These are phyloP conservation scores for Pantherophis vulpinus DNA, from an alignment of 2,797 vertebrate species.

Conservation along the genomic window DNA sequence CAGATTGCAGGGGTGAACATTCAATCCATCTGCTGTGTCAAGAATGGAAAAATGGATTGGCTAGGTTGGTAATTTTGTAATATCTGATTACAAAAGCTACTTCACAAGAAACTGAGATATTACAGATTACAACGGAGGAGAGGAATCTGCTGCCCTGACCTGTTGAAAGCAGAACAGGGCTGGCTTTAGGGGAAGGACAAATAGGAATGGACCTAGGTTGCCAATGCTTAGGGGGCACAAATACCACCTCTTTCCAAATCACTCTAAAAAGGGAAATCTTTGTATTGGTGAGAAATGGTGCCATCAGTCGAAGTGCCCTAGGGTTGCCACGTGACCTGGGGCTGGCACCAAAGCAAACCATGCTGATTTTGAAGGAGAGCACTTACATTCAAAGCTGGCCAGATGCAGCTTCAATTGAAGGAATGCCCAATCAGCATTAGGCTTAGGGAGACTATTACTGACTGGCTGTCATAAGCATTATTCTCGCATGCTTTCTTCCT, in stretches of 20 bases:
- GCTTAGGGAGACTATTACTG: neutral
- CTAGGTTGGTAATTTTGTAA: neutral
- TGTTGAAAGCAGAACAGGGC: neutral
- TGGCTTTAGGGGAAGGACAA: neutral
- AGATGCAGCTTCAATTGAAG: neutral
- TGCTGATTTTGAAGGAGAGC: neutral
- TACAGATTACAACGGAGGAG: neutral
- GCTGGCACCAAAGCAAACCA: neutral
- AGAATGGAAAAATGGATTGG: neutral
- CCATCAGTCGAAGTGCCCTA: neutral
- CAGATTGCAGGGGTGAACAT: neutral
- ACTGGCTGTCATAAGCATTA: neutral
- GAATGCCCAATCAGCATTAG: neutral
- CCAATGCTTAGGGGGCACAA: neutral
- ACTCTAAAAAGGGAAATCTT: neutral
- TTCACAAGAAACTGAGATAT: neutral
- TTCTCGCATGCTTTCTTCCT: neutral
- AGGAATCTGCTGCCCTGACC: neutral
- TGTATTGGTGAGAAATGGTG: neutral
- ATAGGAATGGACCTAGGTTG: neutral
- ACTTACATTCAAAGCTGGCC: neutral
- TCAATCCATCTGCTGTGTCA: neutral
- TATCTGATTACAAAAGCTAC: too few relatives aligned
- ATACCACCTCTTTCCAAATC: neutral
- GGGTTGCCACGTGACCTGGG: neutral